Conservation (phyloP, 2,888 invertebrate species). For the Perithous albicinctus region DNA sequence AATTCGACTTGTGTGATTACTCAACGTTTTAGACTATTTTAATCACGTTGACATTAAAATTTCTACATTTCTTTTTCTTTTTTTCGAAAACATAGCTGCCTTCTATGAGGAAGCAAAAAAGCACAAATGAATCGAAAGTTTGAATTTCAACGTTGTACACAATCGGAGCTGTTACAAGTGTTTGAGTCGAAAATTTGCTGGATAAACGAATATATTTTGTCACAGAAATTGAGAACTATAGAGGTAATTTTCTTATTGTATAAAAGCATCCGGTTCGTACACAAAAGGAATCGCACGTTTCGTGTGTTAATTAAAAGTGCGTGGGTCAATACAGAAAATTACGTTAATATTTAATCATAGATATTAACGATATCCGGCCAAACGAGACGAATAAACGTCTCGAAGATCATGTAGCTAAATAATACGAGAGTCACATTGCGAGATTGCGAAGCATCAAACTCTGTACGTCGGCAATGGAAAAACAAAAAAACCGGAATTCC, state of each 20-base stretch:
- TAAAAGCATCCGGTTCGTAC: background rate
- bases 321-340: background rate
- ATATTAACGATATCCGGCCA: constrained; percentile 47
- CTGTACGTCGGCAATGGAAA: background rate
- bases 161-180: background rate
- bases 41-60: too few relatives aligned
- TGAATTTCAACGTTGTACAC: background rate
- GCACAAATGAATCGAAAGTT: too few relatives aligned
- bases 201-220: background rate
- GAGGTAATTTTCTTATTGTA: background rate
- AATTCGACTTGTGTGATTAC: too few relatives aligned
- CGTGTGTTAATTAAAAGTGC: constrained; percentile 10
- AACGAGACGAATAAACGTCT: background rate
- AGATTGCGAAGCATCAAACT: background rate
- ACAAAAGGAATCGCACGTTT: background rate
- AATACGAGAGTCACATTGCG: background rate
- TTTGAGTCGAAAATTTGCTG: background rate
- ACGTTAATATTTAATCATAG: constrained; percentile 40
- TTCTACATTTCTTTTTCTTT: too few relatives aligned
- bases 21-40: too few relatives aligned
- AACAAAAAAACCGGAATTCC: constrained; percentile 13
- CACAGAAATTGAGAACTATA: background rate
- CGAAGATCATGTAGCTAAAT: constrained; percentile 14
- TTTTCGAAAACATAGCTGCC: too few relatives aligned
- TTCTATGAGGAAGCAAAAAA: too few relatives aligned